A percentile compares a stretch with the other conserved stretches of the same genome.
Evolutionary conservation across 2,113 vertebrate genomes (phyloP).

Genomic region (Amphiprion ocellaris): DNA sequence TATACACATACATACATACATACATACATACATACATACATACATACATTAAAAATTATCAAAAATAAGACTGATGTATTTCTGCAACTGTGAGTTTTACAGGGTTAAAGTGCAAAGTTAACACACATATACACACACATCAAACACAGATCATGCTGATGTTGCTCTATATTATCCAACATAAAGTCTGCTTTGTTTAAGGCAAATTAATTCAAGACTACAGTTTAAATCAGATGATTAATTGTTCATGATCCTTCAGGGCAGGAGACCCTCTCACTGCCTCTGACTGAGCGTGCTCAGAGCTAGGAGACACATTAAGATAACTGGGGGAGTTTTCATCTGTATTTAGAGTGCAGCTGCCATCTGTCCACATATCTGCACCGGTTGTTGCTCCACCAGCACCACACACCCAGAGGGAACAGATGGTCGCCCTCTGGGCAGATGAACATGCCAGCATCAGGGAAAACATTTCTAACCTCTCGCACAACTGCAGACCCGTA

Average conservation of each 20-base stretch:
- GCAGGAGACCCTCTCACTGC: not conserved
- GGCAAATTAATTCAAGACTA: too few relatives aligned
- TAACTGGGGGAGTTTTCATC: slow-evolving; percentile 35
- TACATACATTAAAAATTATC: too few relatives aligned
- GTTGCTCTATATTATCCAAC: not conserved
- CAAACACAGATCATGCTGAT: not conserved
- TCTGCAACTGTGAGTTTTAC: too few relatives aligned
- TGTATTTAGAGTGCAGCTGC: slow-evolving; percentile 77
- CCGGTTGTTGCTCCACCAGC: slow-evolving; percentile 6
- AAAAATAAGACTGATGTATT: too few relatives aligned
- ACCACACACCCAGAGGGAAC: slow-evolving; percentile 21
- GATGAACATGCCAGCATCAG: slow-evolving; percentile 57
- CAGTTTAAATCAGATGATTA: too few relatives aligned
- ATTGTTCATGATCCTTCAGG: too few relatives aligned
- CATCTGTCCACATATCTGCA: slow-evolving; percentile 57
- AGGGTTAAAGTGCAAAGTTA: too few relatives aligned
- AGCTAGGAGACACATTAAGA: not conserved
- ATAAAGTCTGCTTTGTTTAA: not conserved
- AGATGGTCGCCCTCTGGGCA: slow-evolving; percentile 58
- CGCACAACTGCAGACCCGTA: slow-evolving; percentile 11
- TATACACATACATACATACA: too few relatives aligned
- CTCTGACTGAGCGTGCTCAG: not conserved
- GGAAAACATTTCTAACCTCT: slow-evolving; percentile 18
- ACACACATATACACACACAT: not conserved
- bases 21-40: too few relatives aligned